Evolutionary conservation across 2,888 invertebrate species (phyloP), one percentile per base, ranked within the genome.

Genomic region (Beris morrisii): DNA sequence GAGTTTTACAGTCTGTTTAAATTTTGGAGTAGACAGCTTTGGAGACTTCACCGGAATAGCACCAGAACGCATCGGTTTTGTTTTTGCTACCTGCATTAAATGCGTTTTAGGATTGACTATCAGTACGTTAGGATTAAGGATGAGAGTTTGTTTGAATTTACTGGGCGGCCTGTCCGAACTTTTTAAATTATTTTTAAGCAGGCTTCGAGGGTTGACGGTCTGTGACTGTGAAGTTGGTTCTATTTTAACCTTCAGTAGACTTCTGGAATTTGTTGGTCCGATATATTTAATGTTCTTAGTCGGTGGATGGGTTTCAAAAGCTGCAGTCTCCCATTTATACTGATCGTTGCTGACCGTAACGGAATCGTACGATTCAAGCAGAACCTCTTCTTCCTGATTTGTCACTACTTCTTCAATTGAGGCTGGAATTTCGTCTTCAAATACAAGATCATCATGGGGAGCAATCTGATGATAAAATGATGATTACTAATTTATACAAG

Each of bases 371-470:
- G 30, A 11, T 32, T 31, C 28, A 12, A 46, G 46, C 3, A n/a
- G 38, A 22, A 13, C 31, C 45, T 66, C 66, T 12, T 55, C 66
- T 13, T 69, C 65, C n/a, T 67, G 56, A 12, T 68, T 54, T 4
- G 63, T 30, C 2, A 71, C 68, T 5, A 72, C 67, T 67, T 73
- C 73, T 75, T 83, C 84, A 55, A 85, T 83, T 68, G 80, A 82
- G 1, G 83, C 81, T n/a, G 84, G 83, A 70, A 84, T 84, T 73
- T 85, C 82, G 70, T 82, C 81, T 0, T 81, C 76, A 1, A 83
- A 78, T 22, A 73, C 69, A 64, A 83, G 78, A 75, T 83, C 83
- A 71, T 82, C 82, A 64, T 82, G 52, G n/a, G 65, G 31, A 4
- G 54, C 28, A 4, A 22, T 13, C 65, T 65, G 43, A 53, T 4